phyloP scores from a whole-genome alignment of 2,888 invertebrate species.

The Steinernema carpocapsae region DNA sequence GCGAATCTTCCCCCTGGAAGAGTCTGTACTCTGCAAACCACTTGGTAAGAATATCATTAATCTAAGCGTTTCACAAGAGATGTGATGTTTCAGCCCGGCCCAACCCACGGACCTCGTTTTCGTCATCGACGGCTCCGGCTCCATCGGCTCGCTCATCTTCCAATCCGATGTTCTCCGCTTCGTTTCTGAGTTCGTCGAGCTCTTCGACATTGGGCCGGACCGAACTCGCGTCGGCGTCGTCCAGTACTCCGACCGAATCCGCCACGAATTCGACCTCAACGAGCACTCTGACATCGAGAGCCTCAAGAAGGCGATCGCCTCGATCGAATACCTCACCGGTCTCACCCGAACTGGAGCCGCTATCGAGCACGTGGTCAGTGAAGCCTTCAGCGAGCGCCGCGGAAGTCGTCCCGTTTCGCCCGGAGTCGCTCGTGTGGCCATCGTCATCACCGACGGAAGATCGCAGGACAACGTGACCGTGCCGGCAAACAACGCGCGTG shows the following conservation, averaged over 20 bases:
- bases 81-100: constrained; percentile 52
- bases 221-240: constrained; percentile 64
- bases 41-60: constrained; percentile 47
- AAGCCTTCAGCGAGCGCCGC: constrained; percentile 56
- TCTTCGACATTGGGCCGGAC: constrained; percentile 64
- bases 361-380: constrained; percentile 62
- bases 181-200: constrained; percentile 62
- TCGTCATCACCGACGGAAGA: constrained; percentile 70
- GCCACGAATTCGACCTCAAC: constrained; percentile 64
- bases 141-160: constrained; percentile 65
- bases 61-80: background rate
- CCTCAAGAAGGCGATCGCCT: constrained; percentile 51
- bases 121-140: constrained; percentile 66
- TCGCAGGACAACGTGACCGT: constrained; percentile 67
- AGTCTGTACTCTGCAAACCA: constrained; percentile 66
- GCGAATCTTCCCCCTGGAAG: constrained; percentile 66
- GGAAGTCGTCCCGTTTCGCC: constrained; percentile 55
- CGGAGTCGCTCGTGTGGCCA: constrained; percentile 67
- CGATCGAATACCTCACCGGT: constrained; percentile 60
- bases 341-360: constrained; percentile 62
- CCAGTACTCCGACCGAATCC: constrained; percentile 65
- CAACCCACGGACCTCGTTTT: constrained; percentile 67
- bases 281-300: constrained; percentile 47
- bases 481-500: constrained; percentile 63
- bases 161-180: constrained; percentile 59